Percentiles rank a stretch among this genome's conserved stretches.
Evolutionary conservation across 2,888 invertebrate species (phyloP).

Genomic region (Euproctis similis): DNA sequence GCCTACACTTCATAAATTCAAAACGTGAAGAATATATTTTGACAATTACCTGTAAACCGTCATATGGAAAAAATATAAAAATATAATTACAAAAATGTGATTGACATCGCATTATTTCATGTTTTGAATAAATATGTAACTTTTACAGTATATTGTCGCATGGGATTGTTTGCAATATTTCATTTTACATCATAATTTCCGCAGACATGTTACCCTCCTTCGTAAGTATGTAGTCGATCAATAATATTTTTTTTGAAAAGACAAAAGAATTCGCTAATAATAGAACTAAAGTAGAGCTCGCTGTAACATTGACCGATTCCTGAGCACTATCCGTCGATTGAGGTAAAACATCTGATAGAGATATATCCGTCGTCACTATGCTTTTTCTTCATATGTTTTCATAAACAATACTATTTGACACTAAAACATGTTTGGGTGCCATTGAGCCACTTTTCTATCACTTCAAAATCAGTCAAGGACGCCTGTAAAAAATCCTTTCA

Average conservation of each 20-base stretch:
- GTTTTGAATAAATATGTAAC: too few relatives aligned
- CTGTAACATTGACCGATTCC: conserved; percentile 14
- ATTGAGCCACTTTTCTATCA: conserved; percentile 20
- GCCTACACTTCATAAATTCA: too few relatives aligned
- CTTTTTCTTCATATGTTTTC: conserved; percentile 21
- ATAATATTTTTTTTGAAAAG: background rate
- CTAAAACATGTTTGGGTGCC: conserved; percentile 17
- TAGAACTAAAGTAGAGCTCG: conserved; percentile 3
- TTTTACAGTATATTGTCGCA: too few relatives aligned
- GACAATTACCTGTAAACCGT: too few relatives aligned
- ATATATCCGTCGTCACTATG: conserved; percentile 17
- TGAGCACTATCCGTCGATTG: conserved; percentile 12
- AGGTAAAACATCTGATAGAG: conserved; percentile 12
- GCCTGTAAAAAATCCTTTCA: conserved; percentile 11
- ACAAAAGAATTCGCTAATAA: background rate
- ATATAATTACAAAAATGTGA: too few relatives aligned
- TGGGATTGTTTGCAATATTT: too few relatives aligned
- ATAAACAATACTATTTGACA: conserved; percentile 18
- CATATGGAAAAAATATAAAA: too few relatives aligned
- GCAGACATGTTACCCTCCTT: too few relatives aligned
- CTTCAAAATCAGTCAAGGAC: conserved; percentile 14
- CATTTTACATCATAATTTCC: too few relatives aligned
- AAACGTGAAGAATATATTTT: too few relatives aligned
- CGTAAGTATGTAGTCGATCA: too few relatives aligned
- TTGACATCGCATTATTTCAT: too few relatives aligned